These are phyloP conservation scores for Pterobdella sp. DNA, from an alignment of 2,888 invertebrate genomes.

Conservation along the genomic window DNA sequence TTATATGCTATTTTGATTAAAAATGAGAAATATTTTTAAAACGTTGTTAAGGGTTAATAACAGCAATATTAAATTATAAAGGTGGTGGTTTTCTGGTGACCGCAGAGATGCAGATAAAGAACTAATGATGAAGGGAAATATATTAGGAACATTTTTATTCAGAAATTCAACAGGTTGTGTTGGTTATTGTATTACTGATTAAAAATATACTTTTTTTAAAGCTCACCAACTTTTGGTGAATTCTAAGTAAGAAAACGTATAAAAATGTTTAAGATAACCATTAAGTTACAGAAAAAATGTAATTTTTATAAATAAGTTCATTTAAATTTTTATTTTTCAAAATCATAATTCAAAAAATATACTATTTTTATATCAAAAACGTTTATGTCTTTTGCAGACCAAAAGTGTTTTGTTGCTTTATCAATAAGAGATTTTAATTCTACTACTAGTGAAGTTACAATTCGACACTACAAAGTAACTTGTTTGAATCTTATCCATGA, in stretches of 20 bases:
- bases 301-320: background rate
- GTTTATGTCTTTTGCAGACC: no score
- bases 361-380: background rate
- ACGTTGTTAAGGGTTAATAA: no score
- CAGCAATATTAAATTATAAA: no score
- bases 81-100: constrained; percentile 94
- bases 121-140: constrained; percentile 79
- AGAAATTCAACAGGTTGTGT: constrained; percentile 42
- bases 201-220: background rate
- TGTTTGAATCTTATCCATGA: background rate
- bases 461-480: constrained; percentile 78
- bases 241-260: background rate
- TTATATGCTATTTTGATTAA: no score
- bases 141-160: constrained; percentile 88
- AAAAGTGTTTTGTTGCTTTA: constrained; percentile 35
- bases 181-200: background rate
- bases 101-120: constrained; percentile 93
- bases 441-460: constrained; percentile 32
- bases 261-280: background rate
- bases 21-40: no score
- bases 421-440: constrained; percentile 38
- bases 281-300: background rate
- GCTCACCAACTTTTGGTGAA: background rate
- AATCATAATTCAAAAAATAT: background rate
- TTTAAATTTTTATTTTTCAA: background rate